phyloP scores from a whole-genome alignment of 2,797 vertebrate genomes.

The Stomatorhinus walkeri region DNA sequence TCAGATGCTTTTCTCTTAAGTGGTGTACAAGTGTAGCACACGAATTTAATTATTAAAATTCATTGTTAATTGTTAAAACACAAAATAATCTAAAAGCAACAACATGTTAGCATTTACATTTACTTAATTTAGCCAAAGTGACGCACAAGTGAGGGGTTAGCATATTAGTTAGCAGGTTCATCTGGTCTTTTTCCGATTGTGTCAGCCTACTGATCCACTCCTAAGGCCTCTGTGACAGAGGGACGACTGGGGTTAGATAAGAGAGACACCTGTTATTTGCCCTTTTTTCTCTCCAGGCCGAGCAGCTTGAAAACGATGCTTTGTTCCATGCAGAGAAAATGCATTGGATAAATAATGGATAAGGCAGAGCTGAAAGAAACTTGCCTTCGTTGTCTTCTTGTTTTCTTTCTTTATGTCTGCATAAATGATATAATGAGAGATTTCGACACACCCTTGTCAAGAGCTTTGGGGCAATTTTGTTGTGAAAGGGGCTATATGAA shows the following conservation, averaged over 20 bases:
- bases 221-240: conserved; percentile 36
- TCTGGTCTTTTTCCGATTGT: background rate
- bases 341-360: conserved; percentile 28
- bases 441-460: background rate
- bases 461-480: background rate
- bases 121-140: background rate
- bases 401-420: background rate
- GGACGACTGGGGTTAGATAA: conserved; percentile 9
- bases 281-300: conserved; percentile 35
- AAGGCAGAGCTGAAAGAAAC: background rate
- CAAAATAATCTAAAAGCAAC: background rate
- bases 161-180: background rate
- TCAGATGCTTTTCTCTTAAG: background rate
- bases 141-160: background rate
- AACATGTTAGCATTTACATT: background rate
- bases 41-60: background rate
- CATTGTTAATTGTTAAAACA: background rate
- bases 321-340: conserved; percentile 31
- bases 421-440: background rate
- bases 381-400: background rate
- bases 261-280: conserved; percentile 35
- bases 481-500: background rate
- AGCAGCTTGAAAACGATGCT: conserved; percentile 33
- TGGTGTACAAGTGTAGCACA: background rate
- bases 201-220: background rate